These are phyloP conservation scores for Salarias fasciatus DNA, from an alignment of 2,797 vertebrate species.

Conservation along the genomic window DNA sequence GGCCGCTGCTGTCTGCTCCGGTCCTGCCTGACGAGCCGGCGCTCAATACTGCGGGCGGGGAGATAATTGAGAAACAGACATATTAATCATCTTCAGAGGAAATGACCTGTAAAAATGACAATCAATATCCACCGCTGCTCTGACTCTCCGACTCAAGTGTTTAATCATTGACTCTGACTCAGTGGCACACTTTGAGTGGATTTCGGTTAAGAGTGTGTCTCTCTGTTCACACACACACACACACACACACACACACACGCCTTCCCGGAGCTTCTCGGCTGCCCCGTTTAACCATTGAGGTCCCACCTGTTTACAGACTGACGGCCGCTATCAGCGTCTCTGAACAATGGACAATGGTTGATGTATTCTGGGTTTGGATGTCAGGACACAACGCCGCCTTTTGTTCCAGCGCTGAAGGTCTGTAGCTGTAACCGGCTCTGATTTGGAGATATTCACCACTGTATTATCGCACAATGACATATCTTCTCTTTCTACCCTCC, in stretches of 20 bases:
- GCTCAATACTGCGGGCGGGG: slow-evolving; percentile 10
- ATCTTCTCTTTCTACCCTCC: no score
- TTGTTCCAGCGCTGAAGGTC: background rate
- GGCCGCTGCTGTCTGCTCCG: background rate
- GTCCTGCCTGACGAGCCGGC: slow-evolving; percentile 15
- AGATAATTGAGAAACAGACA: slow-evolving; percentile 36
- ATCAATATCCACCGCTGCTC: slow-evolving; percentile 51
- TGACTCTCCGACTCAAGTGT: slow-evolving; percentile 33
- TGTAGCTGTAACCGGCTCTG: background rate
- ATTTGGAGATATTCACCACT: background rate
- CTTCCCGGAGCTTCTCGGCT: slow-evolving; percentile 1
- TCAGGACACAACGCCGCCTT: background rate
- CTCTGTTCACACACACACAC: slow-evolving; percentile 23
- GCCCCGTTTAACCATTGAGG: slow-evolving; percentile 15
- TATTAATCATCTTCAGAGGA: slow-evolving; percentile 63
- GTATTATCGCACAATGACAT: no score
- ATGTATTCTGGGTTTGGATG: slow-evolving; percentile 6
- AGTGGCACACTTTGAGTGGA: slow-evolving; percentile 16
- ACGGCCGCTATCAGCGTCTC: slow-evolving; percentile 14
- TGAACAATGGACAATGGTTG: slow-evolving; percentile 44
- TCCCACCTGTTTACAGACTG: slow-evolving; percentile 20
- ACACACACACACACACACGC: no score
- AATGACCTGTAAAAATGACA: slow-evolving; percentile 56
- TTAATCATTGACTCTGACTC: slow-evolving; percentile 59
- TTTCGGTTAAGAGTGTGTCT: slow-evolving; percentile 13